Conservation (phyloP, 1,140 invertebrate species). For the Cepaea nemoralis region DNA sequence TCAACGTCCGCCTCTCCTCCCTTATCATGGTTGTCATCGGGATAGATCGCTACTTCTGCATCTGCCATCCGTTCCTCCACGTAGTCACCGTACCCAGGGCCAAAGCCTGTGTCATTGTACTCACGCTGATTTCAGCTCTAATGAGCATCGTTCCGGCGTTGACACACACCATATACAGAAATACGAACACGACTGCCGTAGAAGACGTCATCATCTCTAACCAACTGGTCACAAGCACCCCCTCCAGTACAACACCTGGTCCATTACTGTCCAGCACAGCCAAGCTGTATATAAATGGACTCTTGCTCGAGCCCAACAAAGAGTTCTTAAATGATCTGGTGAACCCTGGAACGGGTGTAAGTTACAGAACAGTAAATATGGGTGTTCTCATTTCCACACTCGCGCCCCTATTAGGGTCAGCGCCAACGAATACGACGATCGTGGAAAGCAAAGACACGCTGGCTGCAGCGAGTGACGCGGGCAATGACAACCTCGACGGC, state of each 20-base stretch:
- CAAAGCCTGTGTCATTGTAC: conserved; percentile 10
- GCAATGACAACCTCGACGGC: background rate
- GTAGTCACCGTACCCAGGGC: conserved; percentile 46
- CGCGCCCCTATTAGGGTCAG: background rate
- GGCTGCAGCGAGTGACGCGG: background rate
- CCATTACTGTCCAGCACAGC: too few species aligned
- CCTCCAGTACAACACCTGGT: background rate
- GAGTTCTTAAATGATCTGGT: background rate
- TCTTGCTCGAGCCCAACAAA: too few species aligned
- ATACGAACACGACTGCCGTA: background rate
- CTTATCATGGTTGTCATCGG: conserved; percentile 62
- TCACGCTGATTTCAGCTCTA: conserved; percentile 9
- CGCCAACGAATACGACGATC: background rate
- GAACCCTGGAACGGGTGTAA: background rate
- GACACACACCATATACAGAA: conserved; percentile 10
- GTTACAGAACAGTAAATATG: background rate
- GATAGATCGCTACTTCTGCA: conserved; percentile 60
- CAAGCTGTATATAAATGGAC: background rate
- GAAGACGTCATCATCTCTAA: background rate
- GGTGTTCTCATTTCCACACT: background rate
- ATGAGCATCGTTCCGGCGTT: conserved; percentile 17
- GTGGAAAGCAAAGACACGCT: background rate
- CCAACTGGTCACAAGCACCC: background rate
- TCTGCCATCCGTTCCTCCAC: conserved; percentile 57
- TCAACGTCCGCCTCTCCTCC: conserved; percentile 57